Evolutionary conservation across 2,888 invertebrate species (phyloP).

Genomic region (Globia sparganii): DNA sequence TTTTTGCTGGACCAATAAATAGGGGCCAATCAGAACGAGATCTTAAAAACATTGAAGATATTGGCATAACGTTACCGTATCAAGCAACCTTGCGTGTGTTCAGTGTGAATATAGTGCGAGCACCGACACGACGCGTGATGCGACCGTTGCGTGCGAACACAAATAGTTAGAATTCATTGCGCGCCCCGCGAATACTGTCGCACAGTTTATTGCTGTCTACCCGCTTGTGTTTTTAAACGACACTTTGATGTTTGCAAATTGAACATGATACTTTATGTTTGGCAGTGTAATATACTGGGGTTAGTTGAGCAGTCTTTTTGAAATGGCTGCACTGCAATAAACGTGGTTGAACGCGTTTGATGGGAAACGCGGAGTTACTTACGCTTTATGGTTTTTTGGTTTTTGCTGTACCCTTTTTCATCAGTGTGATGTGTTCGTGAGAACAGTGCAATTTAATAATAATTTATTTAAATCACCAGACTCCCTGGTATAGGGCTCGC

Average conservation of each 20-base stretch:
- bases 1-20: neutral
- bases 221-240: conserved; percentile 67
- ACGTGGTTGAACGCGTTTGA: conserved; percentile 49
- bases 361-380: conserved; percentile 38
- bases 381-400: conserved; percentile 1
- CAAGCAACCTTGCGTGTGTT: conserved; percentile 52
- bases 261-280: conserved; percentile 66
- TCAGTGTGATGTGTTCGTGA: conserved; percentile 6
- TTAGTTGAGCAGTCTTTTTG: conserved; percentile 51
- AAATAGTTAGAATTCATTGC: conserved; percentile 71
- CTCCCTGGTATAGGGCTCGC: neutral
- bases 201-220: conserved; percentile 65
- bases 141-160: conserved; percentile 62
- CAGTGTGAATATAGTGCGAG: conserved; percentile 56
- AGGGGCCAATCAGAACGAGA: neutral
- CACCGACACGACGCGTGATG: conserved; percentile 7
- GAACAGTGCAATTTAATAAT: neutral
- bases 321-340: conserved; percentile 41
- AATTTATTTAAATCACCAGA: neutral
- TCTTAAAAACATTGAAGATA: neutral
- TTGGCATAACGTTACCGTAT: neutral
- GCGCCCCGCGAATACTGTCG: conserved; percentile 65
- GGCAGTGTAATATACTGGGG: conserved; percentile 54
- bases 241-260: conserved; percentile 67
- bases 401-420: conserved; percentile 26